Evolutionary conservation across 2,888 invertebrate species (phyloP).

Genomic region (Fragum fragum): DNA sequence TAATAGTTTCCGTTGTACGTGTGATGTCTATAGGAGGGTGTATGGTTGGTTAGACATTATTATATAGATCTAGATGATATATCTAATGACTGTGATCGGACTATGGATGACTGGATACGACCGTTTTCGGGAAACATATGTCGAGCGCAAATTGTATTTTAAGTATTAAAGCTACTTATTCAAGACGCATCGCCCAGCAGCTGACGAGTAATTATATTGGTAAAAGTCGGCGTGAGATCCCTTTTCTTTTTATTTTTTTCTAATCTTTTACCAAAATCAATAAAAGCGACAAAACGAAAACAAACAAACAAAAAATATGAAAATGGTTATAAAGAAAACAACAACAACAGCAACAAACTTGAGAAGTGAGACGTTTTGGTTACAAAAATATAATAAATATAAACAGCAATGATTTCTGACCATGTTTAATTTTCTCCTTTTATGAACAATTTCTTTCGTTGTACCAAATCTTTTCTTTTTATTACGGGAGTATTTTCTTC

Average conservation of each 20-base stretch:
- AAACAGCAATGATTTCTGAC: no score
- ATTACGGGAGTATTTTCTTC: no score
- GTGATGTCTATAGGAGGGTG: constrained; percentile 3
- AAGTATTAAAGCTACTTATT: not conserved
- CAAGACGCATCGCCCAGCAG: not conserved
- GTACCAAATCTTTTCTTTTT: no score
- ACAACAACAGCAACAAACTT: no score
- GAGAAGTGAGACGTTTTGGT: no score
- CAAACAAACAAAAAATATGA: no score
- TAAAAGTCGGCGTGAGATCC: not conserved
- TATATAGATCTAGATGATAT: constrained; percentile 20
- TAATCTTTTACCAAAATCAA: no score
- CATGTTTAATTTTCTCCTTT: no score
- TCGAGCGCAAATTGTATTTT: not conserved
- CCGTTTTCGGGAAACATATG: not conserved
- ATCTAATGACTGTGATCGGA: constrained; percentile 14
- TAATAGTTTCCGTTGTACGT: constrained; percentile 3
- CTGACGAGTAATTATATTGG: not conserved
- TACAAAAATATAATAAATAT: no score
- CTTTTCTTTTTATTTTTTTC: not conserved
- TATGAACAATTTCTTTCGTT: no score
- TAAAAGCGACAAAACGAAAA: no score
- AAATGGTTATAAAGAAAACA: no score
- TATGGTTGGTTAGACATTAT: constrained; percentile 13
- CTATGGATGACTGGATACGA: not conserved